phyloP scores from a whole-genome alignment of 2,888 invertebrate genomes.

The Archips crataeganus region DNA sequence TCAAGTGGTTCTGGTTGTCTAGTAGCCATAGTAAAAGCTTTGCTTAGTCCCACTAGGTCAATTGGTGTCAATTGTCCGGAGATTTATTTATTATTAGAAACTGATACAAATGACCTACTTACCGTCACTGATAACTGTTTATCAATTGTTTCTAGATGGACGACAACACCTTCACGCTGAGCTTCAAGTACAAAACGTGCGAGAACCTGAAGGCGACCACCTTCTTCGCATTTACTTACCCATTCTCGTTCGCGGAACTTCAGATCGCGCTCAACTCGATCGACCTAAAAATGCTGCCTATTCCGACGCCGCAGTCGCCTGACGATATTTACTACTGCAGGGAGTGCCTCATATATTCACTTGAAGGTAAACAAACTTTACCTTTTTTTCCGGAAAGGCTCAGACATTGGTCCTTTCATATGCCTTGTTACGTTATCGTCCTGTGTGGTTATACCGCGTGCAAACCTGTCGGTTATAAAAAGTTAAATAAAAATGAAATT shows the following conservation, averaged over 20 bases:
- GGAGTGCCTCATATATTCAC: slow-evolving; percentile 91
- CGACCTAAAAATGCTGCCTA: slow-evolving; percentile 86
- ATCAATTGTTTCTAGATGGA: slow-evolving; percentile 84
- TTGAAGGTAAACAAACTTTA: slow-evolving; percentile 86
- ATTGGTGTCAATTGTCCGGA: too few relatives aligned
- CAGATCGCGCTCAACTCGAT: slow-evolving; percentile 90
- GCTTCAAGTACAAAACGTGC: slow-evolving; percentile 89
- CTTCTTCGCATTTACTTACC: slow-evolving; percentile 97
- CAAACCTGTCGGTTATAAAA: too few relatives aligned
- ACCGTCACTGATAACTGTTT: neutral
- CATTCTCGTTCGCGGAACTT: slow-evolving; percentile 93
- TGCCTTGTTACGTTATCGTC: too few relatives aligned
- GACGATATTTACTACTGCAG: slow-evolving; percentile 94
- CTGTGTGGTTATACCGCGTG: too few relatives aligned
- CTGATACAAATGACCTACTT: neutral
- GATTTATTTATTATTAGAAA: neutral
- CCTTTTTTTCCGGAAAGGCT: too few relatives aligned
- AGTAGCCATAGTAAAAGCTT: too few relatives aligned
- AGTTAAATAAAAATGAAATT: too few relatives aligned
- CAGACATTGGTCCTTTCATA: too few relatives aligned
- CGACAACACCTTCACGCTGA: slow-evolving; percentile 90
- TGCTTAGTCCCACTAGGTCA: too few relatives aligned
- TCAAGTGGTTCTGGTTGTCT: too few relatives aligned
- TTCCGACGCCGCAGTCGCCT: slow-evolving; percentile 62
- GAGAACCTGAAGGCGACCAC: slow-evolving; percentile 90